phyloP scores from a whole-genome alignment of 1,140 invertebrate species.

The Orchesella cincta region DNA sequence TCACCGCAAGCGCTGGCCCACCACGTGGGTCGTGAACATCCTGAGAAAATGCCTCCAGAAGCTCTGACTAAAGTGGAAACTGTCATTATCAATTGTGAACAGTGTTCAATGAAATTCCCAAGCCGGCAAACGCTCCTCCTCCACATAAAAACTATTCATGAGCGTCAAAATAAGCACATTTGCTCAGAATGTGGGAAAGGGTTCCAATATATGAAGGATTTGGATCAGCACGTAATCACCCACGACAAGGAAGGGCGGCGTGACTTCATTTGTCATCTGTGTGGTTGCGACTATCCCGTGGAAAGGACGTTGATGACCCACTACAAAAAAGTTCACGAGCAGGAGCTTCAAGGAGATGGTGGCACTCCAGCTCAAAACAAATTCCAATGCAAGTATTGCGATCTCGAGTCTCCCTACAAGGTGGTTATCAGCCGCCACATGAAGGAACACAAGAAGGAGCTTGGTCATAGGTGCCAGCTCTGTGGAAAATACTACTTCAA shows the following conservation, averaged over 20 bases:
- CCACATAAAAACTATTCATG: neutral
- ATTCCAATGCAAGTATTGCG: neutral
- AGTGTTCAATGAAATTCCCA: neutral
- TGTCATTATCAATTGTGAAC: neutral
- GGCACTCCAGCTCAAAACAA: neutral
- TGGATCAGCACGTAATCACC: neutral
- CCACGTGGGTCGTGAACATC: neutral
- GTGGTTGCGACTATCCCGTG: neutral
- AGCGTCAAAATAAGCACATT: neutral
- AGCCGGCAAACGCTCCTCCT: neutral
- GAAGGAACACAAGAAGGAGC: neutral
- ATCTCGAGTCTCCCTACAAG: neutral
- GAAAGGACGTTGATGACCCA: neutral
- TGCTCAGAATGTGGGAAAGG: neutral
- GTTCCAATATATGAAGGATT: neutral
- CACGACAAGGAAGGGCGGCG: neutral
- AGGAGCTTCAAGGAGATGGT: neutral
- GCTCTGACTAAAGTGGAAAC: too few species aligned
- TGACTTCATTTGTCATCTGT: neutral
- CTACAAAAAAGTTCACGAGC: neutral
- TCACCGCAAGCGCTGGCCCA: neutral
- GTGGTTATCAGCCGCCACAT: neutral
- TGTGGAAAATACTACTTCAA: neutral
- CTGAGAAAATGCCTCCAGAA: slow-evolving; percentile 4
- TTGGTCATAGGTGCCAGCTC: neutral